Percentiles rank a stretch among this genome's conserved stretches.
These are phyloP conservation scores for Nephila pilipes DNA, from an alignment of 1,140 invertebrate species.

Conservation along the genomic window DNA sequence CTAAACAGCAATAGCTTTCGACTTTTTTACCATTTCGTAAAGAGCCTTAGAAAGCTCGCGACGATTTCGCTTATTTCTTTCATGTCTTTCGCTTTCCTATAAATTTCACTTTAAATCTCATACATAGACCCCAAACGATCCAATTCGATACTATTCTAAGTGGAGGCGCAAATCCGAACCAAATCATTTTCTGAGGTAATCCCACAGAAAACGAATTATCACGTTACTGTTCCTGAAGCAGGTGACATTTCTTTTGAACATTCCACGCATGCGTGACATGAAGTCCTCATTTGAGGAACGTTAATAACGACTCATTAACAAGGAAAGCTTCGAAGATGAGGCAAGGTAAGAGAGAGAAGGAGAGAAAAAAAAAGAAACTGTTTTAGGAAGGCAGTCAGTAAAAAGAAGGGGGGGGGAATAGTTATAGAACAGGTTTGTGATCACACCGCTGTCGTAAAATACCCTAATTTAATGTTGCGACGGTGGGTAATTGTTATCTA, in stretches of 20 bases:
- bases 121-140: background rate
- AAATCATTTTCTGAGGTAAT: slow-evolving; percentile 38
- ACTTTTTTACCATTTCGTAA: no score
- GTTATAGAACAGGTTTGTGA: slow-evolving; percentile 65
- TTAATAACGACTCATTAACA: slow-evolving; percentile 75
- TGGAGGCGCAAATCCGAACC: background rate
- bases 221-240: slow-evolving; percentile 28
- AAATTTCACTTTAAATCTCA: background rate
- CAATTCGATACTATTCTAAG: background rate
- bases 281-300: slow-evolving; percentile 63
- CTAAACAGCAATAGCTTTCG: no score
- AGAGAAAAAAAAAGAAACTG: background rate
- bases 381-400: background rate
- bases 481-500: slow-evolving; percentile 68
- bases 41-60: no score
- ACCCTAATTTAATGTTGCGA: slow-evolving; percentile 74
- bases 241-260: slow-evolving; percentile 72
- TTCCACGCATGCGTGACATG: slow-evolving; percentile 65
- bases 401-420: background rate
- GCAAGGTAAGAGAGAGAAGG: background rate
- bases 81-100: background rate
- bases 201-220: slow-evolving; percentile 43
- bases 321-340: background rate
- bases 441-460: slow-evolving; percentile 73
- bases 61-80: background rate